Evolutionary conservation across 2,113 vertebrate species (phyloP).

Genomic region (Artemisiospiza belli): DNA sequence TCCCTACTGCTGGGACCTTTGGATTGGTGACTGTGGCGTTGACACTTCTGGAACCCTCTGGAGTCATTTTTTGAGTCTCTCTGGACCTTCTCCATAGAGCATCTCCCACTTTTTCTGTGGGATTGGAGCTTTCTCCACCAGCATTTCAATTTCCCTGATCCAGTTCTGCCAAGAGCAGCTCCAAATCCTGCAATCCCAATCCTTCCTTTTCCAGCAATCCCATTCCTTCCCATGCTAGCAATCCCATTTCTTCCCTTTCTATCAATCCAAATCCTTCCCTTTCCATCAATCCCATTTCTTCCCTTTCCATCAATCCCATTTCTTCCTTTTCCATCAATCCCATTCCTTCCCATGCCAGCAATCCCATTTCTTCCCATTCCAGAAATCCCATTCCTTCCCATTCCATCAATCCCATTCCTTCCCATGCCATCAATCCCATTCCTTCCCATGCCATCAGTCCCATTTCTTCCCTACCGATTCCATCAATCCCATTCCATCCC

Average conservation of each 20-base stretch:
- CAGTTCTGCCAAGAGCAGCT: background rate
- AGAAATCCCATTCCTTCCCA: accelerated
- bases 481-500: too few relatives aligned
- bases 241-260: accelerated
- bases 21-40: background rate
- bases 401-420: too few relatives aligned
- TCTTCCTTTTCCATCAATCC: accelerated
- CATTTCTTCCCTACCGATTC: too few relatives aligned
- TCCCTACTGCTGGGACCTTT: background rate
- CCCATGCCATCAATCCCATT: background rate
- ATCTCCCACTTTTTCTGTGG: accelerated
- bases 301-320: accelerated
- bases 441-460: accelerated
- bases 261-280: accelerated
- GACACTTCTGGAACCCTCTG: background rate
- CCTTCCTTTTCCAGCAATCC: too few relatives aligned
- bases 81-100: background rate
- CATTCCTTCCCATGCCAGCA: too few relatives aligned
- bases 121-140: background rate
- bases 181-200: background rate
- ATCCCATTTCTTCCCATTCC: too few relatives aligned
- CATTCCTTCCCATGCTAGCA: accelerated
- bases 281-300: background rate
- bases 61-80: background rate
- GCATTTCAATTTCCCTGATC: background rate